Conservation (phyloP, 2,113 vertebrate genomes). For the Syngnathoides biaculeatus region DNA sequence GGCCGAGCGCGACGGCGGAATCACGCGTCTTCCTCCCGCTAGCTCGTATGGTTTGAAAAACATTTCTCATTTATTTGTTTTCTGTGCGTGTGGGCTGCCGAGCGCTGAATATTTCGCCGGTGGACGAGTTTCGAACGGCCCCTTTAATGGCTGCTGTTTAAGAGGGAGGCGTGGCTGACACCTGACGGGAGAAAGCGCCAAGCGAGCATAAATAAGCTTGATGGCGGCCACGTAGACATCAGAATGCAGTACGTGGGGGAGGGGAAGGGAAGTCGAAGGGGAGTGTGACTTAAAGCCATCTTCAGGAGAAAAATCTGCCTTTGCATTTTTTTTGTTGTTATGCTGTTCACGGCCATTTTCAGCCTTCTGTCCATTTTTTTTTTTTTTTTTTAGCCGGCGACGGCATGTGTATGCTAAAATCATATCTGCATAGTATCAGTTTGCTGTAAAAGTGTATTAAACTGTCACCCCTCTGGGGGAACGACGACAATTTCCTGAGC, state of each 20-base stretch:
- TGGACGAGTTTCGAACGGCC: conserved; percentile 9
- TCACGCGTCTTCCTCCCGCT: conserved; percentile 3
- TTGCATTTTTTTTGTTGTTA: too few species aligned
- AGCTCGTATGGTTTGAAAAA: conserved; percentile 3
- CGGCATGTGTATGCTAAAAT: too few species aligned
- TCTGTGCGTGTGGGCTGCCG: conserved; percentile 2
- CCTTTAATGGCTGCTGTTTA: conserved; percentile 30
- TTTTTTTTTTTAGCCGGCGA: too few species aligned
- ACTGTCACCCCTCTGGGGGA: too few species aligned
- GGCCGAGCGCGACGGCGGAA: neutral
- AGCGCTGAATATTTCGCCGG: conserved; percentile 45
- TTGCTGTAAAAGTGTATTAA: too few species aligned
- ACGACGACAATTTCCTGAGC: too few species aligned
- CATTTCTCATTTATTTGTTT: neutral
- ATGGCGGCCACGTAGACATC: neutral
- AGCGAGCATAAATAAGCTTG: conserved; percentile 3
- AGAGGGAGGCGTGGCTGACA: conserved; percentile 24
- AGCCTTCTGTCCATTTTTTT: too few species aligned
- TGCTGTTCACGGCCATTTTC: too few species aligned
- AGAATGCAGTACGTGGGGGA: neutral
- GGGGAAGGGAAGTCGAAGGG: too few species aligned
- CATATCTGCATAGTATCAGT: too few species aligned
- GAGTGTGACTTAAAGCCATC: too few species aligned
- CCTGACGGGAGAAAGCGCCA: conserved; percentile 25
- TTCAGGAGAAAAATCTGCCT: too few species aligned